phyloP scores from a whole-genome alignment of 2,888 invertebrate species.

The Exephanes ischioxanthus region DNA sequence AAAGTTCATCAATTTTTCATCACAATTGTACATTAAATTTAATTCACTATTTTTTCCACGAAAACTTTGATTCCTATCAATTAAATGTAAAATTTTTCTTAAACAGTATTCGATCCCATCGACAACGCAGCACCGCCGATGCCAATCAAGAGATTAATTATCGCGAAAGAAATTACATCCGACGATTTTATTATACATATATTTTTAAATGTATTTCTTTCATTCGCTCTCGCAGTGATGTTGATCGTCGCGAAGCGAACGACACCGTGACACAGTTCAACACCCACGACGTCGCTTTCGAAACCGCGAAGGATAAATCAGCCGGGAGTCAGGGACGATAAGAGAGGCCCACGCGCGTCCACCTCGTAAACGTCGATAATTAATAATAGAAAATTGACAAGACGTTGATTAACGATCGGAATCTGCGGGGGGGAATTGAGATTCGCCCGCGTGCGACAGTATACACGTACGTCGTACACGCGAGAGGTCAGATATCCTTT shows the following conservation, averaged over 20 bases:
- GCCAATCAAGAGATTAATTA: slow-evolving; percentile 70
- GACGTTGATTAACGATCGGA: slow-evolving; percentile 38
- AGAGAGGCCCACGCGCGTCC: slow-evolving; percentile 12
- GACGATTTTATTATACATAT: slow-evolving; percentile 8
- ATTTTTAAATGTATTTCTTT: not conserved
- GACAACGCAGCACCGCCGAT: slow-evolving; percentile 12
- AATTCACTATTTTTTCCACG: no score
- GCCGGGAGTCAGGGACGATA: not conserved
- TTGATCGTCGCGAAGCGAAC: slow-evolving; percentile 5
- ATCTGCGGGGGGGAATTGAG: slow-evolving; percentile 3
- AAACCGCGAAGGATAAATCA: slow-evolving; percentile 11
- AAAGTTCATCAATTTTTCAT: no score
- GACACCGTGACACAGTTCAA: slow-evolving; percentile 41
- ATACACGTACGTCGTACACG: slow-evolving; percentile 7
- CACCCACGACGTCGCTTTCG: slow-evolving; percentile 29
- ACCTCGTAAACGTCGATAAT: slow-evolving; percentile 20
- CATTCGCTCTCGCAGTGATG: not conserved
- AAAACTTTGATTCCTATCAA: no score
- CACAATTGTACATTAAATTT: no score
- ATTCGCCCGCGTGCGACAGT: not conserved
- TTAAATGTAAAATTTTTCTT: no score
- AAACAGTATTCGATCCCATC: not conserved
- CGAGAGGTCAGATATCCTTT: slow-evolving; percentile 6
- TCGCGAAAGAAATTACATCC: slow-evolving; percentile 41
- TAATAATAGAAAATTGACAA: slow-evolving; percentile 39